These are phyloP conservation scores for Tetraneura akinire DNA, from an alignment of 1,140 invertebrate species.

Conservation along the genomic window DNA sequence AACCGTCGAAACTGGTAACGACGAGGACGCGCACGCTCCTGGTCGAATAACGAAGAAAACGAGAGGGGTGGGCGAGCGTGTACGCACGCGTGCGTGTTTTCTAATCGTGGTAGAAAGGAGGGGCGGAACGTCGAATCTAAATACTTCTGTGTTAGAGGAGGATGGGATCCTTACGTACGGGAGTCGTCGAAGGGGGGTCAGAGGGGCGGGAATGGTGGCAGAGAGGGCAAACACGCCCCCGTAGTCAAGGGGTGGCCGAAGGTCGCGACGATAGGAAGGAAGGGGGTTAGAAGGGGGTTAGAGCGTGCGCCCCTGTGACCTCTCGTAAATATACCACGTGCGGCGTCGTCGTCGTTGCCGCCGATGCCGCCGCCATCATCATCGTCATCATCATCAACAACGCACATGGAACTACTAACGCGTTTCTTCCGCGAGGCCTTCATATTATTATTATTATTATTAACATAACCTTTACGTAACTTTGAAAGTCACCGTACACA, in stretches of 20 bases:
- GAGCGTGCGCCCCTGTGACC: conserved; percentile 29
- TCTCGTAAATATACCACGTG: conserved; percentile 21
- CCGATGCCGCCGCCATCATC: neutral
- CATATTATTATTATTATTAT: too few relatives aligned
- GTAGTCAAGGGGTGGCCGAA: conserved; percentile 29
- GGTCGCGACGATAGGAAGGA: neutral
- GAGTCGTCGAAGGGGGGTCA: neutral
- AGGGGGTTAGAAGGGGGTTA: neutral
- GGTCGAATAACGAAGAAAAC: too few relatives aligned
- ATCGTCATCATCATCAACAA: too few relatives aligned
- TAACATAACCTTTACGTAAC: too few relatives aligned
- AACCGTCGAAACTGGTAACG: too few relatives aligned
- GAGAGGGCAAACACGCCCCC: conserved; percentile 26
- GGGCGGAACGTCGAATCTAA: too few relatives aligned
- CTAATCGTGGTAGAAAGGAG: too few relatives aligned
- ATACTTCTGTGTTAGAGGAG: too few relatives aligned
- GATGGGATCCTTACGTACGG: neutral
- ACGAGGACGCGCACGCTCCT: too few relatives aligned
- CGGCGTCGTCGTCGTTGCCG: neutral
- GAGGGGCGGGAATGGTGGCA: neutral
- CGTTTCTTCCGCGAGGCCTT: too few relatives aligned
- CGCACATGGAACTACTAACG: too few relatives aligned
- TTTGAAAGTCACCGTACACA: too few relatives aligned
- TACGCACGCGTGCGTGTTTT: neutral
- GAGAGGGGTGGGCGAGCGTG: neutral